Evolutionary conservation across 2,888 invertebrate species (phyloP).

Genomic region (Dermolepida albohirtum): DNA sequence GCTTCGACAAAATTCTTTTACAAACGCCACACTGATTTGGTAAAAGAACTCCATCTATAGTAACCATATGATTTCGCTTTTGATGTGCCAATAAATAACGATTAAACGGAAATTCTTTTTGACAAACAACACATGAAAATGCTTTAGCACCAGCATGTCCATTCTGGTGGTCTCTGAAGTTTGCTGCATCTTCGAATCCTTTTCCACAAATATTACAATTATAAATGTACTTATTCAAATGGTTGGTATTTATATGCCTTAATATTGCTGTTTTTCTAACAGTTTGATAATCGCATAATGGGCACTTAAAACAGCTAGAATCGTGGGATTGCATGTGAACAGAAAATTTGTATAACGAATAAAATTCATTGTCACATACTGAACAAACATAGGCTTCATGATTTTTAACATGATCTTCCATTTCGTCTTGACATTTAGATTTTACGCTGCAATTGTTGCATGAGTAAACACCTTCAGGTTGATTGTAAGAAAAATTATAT

Average conservation of each 20-base stretch:
- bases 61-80: conserved; percentile 58
- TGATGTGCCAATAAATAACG: conserved; percentile 67
- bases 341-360: conserved; percentile 57
- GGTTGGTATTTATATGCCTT: conserved; percentile 57
- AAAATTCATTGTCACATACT: conserved; percentile 56
- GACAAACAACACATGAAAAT: conserved; percentile 68
- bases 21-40: conserved; percentile 61
- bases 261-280: conserved; percentile 53
- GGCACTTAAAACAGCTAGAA: conserved; percentile 47
- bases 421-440: conserved; percentile 53
- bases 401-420: conserved; percentile 52
- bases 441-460: conserved; percentile 56
- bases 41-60: conserved; percentile 64
- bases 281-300: conserved; percentile 39
- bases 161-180: conserved; percentile 70
- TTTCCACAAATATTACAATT: conserved; percentile 68
- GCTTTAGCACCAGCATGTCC: conserved; percentile 69
- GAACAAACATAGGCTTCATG: conserved; percentile 65
- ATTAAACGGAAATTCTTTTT: conserved; percentile 66
- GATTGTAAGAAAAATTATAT: conserved; percentile 48
- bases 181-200: conserved; percentile 68
- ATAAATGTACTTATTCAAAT: conserved; percentile 63
- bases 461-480: conserved; percentile 53
- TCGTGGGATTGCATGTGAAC: conserved; percentile 55
- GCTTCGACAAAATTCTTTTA: conserved; percentile 56